phyloP scores from a whole-genome alignment of 2,113 vertebrate species.

The Rhinolophus sinicus region DNA sequence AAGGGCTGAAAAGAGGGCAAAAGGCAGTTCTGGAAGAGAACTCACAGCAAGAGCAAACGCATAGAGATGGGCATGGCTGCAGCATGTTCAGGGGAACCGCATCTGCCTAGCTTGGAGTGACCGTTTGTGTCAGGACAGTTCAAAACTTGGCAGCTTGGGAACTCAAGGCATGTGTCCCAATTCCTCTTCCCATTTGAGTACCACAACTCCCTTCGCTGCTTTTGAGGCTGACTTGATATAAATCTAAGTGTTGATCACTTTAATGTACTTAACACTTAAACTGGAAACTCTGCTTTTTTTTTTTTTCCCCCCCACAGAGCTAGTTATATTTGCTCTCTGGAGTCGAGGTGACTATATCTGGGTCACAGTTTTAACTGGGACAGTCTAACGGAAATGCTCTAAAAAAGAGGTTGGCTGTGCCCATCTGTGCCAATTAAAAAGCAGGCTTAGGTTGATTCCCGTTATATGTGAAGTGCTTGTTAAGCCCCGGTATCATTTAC shows the following conservation, averaged over 20 bases:
- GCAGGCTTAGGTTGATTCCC: background rate
- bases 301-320: background rate
- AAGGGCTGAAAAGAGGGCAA: background rate
- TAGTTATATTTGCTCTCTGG: slow-evolving; percentile 19
- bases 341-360: slow-evolving; percentile 12
- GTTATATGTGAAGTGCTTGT: background rate
- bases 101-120: background rate
- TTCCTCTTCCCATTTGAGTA: background rate
- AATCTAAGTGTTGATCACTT: background rate
- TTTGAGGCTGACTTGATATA: background rate
- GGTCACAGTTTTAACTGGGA: slow-evolving; percentile 27
- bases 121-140: background rate
- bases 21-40: background rate
- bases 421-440: background rate
- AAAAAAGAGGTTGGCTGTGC: background rate
- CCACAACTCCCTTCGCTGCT: background rate
- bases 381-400: background rate
- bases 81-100: too few species aligned
- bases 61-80: too few species aligned
- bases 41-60: background rate
- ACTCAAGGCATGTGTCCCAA: background rate
- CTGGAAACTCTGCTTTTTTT: slow-evolving; percentile 23
- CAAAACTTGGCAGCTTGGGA: background rate
- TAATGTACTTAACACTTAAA: background rate
- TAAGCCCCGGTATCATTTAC: background rate